Conservation (phyloP, 2,797 vertebrate genomes). For the Eurystomus glaucurus region DNA sequence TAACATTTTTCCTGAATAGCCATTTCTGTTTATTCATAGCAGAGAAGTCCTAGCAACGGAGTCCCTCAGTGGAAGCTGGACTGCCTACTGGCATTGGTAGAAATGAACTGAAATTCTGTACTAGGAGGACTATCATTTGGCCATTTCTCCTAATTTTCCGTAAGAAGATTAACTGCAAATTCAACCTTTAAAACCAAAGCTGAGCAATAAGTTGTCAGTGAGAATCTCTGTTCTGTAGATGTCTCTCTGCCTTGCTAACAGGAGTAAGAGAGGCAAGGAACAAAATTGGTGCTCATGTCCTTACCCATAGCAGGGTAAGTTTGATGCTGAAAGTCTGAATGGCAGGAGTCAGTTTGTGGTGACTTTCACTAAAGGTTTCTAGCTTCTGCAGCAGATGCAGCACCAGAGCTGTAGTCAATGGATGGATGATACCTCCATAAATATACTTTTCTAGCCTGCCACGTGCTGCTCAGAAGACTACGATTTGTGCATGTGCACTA, state of each 20-base stretch:
- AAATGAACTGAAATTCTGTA: not conserved
- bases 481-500: fast-evolving
- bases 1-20: not conserved
- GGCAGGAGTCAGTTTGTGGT: not conserved
- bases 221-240: not conserved
- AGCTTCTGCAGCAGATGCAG: not conserved
- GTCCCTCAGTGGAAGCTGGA: not conserved
- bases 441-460: not conserved
- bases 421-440: not conserved
- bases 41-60: not conserved
- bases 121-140: not conserved
- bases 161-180: not conserved
- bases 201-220: not conserved
- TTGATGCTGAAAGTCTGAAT: not conserved
- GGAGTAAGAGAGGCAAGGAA: not conserved
- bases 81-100: not conserved
- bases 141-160: not conserved
- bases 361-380: not conserved
- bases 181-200: not conserved
- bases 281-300: not conserved
- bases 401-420: not conserved
- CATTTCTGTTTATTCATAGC: not conserved
- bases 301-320: not conserved
- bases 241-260: not conserved
- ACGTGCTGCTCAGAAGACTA: fast-evolving